Base-by-base conservation (phyloP, 2,888 invertebrate species). In the Lordiphosa fenestrarum region DNA sequence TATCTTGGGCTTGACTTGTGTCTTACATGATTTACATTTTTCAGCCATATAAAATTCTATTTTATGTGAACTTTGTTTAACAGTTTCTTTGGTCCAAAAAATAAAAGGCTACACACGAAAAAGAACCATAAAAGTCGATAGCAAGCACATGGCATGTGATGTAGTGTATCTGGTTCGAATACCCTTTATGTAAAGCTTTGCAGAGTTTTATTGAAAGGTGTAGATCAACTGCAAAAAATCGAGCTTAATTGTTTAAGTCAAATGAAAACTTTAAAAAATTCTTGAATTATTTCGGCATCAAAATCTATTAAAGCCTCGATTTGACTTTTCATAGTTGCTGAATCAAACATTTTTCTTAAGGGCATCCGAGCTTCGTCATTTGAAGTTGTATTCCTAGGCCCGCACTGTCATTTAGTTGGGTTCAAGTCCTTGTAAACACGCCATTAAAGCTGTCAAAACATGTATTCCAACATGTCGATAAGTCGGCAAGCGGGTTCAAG, bases 351-450 rank as follows among this genome's bases (percentile, higher is more conserved):
- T 40, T 19, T 6, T n/a, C 6, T n/a, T n/a, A n/a, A 41, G 40
- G n/a, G 40, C 21, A 41, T 41, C 7, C 7, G 3, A 41, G 13
- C 5, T 23, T 25, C 9, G 0, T 13, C 21, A 15, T 13, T 33
- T 7, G 13, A 6, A 12, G 13, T 49, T 30, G n/a, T 6, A 9
- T n/a, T 21, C 13, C 37, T 44, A 7, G 38, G 13, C 15, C 23
- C 36, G 13, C 30, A 56, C n/a, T 38, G 33, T 33, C 15, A 35
- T 15, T 38, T 25, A 33, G 48, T 67, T 65, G 76, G 84, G 82
- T 84, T 80, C 77, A 80, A 84, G 81, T 84, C 74, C 84, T 84
- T 80, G 80, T 80, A 84, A 81, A 80, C 80, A 80, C 80, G 77
- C 81, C 69, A 81, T 80, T 77, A 80, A 80, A 77, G 84, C 81